Conservation (phyloP, 2,113 vertebrate genomes). For the Barbus barbus region DNA sequence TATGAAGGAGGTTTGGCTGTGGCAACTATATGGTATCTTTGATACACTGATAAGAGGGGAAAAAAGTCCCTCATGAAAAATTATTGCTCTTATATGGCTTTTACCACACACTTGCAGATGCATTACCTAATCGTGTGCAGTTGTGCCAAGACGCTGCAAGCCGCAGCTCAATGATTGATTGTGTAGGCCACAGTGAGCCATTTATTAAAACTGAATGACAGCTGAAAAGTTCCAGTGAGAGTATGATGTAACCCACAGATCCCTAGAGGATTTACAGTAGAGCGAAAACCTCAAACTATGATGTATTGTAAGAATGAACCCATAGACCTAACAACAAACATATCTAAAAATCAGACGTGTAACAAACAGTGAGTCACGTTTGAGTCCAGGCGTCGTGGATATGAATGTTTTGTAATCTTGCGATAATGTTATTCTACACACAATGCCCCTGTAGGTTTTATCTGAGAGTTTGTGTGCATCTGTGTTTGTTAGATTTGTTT, state of each 20-base stretch:
- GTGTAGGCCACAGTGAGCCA: slow-evolving; percentile 12
- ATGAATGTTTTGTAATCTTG: slow-evolving; percentile 10
- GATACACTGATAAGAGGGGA: slow-evolving; percentile 47
- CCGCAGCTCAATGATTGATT: slow-evolving; percentile 22
- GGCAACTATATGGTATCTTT: slow-evolving; percentile 57
- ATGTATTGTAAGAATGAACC: slow-evolving; percentile 13
- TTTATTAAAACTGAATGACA: slow-evolving; percentile 24
- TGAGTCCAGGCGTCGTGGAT: background rate
- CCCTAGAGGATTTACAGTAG: background rate
- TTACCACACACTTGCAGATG: slow-evolving; percentile 63
- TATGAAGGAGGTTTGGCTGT: slow-evolving; percentile 51
- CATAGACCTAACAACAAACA: slow-evolving; percentile 27
- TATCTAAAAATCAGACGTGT: slow-evolving; percentile 5
- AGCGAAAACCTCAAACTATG: slow-evolving; percentile 19
- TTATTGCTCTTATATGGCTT: slow-evolving; percentile 60
- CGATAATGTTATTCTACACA: background rate
- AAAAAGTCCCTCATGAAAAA: slow-evolving; percentile 61
- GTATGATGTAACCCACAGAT: slow-evolving; percentile 23
- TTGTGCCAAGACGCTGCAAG: slow-evolving; percentile 54
- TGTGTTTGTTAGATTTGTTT: background rate
- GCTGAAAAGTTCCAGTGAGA: slow-evolving; percentile 10
- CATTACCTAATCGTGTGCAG: slow-evolving; percentile 57
- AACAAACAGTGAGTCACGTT: slow-evolving; percentile 6
- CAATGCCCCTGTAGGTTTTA: background rate
- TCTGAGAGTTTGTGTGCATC: background rate